Evolutionary conservation across 2,888 invertebrate genomes (phyloP).

Genomic region (Tenthredo distinguenda): DNA sequence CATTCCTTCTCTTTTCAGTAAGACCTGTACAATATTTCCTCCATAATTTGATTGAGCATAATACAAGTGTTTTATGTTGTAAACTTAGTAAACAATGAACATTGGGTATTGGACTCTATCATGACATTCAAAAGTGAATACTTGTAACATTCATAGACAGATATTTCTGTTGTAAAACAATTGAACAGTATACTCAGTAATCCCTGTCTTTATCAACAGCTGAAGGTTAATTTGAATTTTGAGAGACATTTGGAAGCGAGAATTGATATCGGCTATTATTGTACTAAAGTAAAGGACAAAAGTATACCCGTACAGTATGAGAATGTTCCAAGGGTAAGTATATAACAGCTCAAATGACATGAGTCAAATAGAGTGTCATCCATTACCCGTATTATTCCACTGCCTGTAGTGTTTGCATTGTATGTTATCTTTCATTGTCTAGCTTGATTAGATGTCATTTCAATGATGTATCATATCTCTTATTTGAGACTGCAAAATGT

Average conservation of each 20-base stretch:
- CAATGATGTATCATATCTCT: not conserved
- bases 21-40: not conserved
- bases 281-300: not conserved
- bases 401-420: not conserved
- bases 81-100: not conserved
- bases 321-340: constrained; percentile 27
- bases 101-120: not conserved
- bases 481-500: not conserved
- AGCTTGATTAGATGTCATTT: not conserved
- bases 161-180: not conserved
- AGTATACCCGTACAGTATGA: not conserved
- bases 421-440: constrained; percentile 14
- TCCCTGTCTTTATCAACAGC: not conserved
- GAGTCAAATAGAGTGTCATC: constrained; percentile 36
- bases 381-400: constrained; percentile 23
- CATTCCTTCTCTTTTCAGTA: not conserved
- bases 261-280: not conserved
- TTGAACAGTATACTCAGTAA: not conserved
- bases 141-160: not conserved
- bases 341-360: not conserved
- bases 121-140: not conserved
- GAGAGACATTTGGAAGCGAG: not conserved
- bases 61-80: not conserved
- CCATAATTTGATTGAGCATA: not conserved
- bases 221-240: not conserved